These are phyloP conservation scores for Scartelaos histophorus DNA, from an alignment of 2,113 vertebrate species.

Conservation along the genomic window DNA sequence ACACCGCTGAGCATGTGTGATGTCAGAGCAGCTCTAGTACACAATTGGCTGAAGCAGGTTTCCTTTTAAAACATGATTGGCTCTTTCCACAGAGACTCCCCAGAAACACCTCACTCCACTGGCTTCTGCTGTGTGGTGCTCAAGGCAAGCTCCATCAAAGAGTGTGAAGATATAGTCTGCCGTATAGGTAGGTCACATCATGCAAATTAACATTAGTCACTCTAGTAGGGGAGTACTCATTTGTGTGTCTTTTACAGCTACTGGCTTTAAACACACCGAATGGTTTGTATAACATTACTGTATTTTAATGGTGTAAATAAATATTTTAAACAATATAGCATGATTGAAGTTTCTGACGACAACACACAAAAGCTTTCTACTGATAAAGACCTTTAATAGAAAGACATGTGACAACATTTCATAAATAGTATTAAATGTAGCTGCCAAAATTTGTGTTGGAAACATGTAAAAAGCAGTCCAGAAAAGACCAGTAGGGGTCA, in stretches of 20 bases:
- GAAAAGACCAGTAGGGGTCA: slow-evolving; percentile 58
- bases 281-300: slow-evolving; percentile 77
- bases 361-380: slow-evolving; percentile 34
- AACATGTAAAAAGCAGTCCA: slow-evolving; percentile 73
- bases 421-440: slow-evolving; percentile 82
- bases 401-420: slow-evolving; percentile 78
- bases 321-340: neutral
- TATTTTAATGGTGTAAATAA: slow-evolving; percentile 21
- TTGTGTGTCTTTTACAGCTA: slow-evolving; percentile 67
- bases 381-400: slow-evolving; percentile 81
- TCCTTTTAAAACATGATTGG: slow-evolving; percentile 42
- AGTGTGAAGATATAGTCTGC: slow-evolving; percentile 80
- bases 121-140: slow-evolving; percentile 81
- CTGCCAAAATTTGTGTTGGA: slow-evolving; percentile 77
- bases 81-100: slow-evolving; percentile 75
- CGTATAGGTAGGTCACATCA: slow-evolving; percentile 77
- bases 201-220: neutral
- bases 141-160: slow-evolving; percentile 60
- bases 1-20: slow-evolving; percentile 8
- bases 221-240: neutral
- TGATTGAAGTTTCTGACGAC: neutral
- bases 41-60: slow-evolving; percentile 40
- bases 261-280: slow-evolving; percentile 84
- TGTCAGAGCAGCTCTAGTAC: neutral
- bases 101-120: slow-evolving; percentile 58